A percentile compares a stretch with the other conserved stretches of the same genome.
Evolutionary conservation across 2,113 vertebrate genomes (phyloP).

Genomic region (Albula goreensis): DNA sequence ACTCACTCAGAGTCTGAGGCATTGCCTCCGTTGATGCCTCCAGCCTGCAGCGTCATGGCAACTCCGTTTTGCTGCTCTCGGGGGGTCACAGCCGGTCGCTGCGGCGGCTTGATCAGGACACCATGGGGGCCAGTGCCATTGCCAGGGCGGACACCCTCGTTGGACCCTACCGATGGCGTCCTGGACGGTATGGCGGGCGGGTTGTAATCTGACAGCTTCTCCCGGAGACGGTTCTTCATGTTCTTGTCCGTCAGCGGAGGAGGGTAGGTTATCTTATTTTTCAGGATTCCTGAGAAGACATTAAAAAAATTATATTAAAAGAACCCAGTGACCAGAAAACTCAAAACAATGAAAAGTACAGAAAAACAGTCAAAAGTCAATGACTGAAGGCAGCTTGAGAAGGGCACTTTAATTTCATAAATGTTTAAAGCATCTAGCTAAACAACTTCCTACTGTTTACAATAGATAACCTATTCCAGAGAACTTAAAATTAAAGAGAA

Average conservation of each 20-base stretch:
- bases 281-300: slow-evolving; percentile 77
- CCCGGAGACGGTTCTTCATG: slow-evolving; percentile 74
- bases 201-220: slow-evolving; percentile 76
- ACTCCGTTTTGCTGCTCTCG: slow-evolving; percentile 76
- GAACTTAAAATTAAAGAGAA: too few species aligned
- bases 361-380: too few species aligned
- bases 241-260: slow-evolving; percentile 78
- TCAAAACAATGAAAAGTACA: neutral
- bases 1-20: slow-evolving; percentile 86
- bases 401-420: too few species aligned
- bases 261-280: slow-evolving; percentile 82
- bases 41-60: slow-evolving; percentile 66
- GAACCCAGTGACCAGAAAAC: neutral
- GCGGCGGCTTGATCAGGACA: slow-evolving; percentile 68
- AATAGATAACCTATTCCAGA: too few species aligned
- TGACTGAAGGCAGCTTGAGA: too few species aligned
- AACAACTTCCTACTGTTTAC: too few species aligned
- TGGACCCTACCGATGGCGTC: slow-evolving; percentile 67
- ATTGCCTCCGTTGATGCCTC: slow-evolving; percentile 61
- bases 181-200: slow-evolving; percentile 66
- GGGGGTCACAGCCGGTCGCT: slow-evolving; percentile 54
- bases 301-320: neutral
- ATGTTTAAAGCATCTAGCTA: too few species aligned
- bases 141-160: slow-evolving; percentile 60
- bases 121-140: slow-evolving; percentile 59